Evolutionary conservation across 2,888 invertebrate species (phyloP), one percentile per base, ranked within the genome.

Genomic region (Ptilodon capucinus): DNA sequence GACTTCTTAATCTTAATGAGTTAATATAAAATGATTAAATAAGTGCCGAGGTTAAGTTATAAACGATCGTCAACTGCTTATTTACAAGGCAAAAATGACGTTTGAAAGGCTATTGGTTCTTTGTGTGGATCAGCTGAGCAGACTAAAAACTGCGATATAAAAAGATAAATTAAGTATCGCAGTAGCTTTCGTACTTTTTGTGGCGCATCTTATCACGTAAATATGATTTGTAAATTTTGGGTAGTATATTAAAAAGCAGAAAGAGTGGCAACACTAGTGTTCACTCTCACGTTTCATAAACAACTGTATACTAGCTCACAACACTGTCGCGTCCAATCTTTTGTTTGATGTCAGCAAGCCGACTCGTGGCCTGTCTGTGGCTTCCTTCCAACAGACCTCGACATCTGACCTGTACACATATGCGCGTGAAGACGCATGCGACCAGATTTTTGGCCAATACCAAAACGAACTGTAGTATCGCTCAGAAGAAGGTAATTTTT

Each of bases 291-390:
- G 39, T 21, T 39, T 21, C 13, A 21, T 19, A 21, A 21, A 39
- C 13, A 39, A 19, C 13, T 21, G 39, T 34, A 40, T 51, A 48
- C 28, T 38, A 46, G 46, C 46, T 53, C 53, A 51, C 28, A 44
- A 34, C 46, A 44, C 42, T 44, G 48, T 57, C 44, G 47, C 40
- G 36, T 43, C 36, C 23, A 44, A 48, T 46, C 44, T 45, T 59
- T 62, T 57, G 46, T 57, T 60, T 52, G 46, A 40, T 44, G 54
- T 51, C 41, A 23, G 21, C 49, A 19, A 47, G 47, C 45, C 40
- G 45, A 34, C 44, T 48, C 51, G 51, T 50, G 40, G 32, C 42
- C 51, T 57, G 32, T 42, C 51, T 56, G 35, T 9, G 41, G 47
- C 42, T 51, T 38, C 48, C 48, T 53, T 40, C 34, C 19, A 43